Evolutionary conservation across 2,113 vertebrate species (phyloP).

Genomic region (Thunnus thynnus): DNA sequence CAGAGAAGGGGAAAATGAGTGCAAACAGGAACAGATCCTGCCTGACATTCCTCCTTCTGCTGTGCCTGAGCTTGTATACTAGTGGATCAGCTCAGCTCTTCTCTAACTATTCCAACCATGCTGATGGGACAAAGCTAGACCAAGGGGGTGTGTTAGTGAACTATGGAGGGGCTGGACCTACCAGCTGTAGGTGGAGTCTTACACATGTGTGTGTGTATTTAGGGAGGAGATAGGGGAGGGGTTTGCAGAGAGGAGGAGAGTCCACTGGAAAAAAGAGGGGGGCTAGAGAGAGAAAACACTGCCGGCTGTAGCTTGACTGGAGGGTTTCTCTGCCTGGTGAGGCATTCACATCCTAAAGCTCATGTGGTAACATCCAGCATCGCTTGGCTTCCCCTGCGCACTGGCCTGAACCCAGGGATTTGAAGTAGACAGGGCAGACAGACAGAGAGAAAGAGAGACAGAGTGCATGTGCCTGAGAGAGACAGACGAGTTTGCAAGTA

Average conservation of each 20-base stretch:
- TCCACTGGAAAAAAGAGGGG: conserved; percentile 66
- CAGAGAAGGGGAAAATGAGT: conserved; percentile 25
- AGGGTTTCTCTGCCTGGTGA: conserved; percentile 78
- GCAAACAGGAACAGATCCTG: conserved; percentile 54
- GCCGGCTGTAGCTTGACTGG: conserved; percentile 76
- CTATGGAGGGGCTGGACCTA: conserved; percentile 43
- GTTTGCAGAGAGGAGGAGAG: conserved; percentile 55
- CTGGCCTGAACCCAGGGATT: conserved; percentile 63
- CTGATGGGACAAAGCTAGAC: conserved; percentile 46
- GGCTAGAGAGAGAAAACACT: conserved; percentile 59
- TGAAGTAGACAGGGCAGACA: conserved; percentile 51
- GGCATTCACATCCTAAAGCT: conserved; percentile 79
- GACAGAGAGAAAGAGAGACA: conserved; percentile 40
- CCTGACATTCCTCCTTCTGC: conserved; percentile 76
- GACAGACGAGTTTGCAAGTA: conserved; percentile 20
- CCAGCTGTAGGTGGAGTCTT: conserved; percentile 46
- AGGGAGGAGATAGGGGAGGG: conserved; percentile 69
- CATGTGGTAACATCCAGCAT: conserved; percentile 75
- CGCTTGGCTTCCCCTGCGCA: conserved; percentile 60
- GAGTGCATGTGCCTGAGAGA: conserved; percentile 55
- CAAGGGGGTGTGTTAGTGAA: conserved; percentile 55
- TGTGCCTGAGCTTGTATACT: conserved; percentile 80
- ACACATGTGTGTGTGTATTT: conserved; percentile 22
- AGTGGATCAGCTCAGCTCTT: conserved; percentile 47
- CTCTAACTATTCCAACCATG: conserved; percentile 69